A percentile compares a stretch with the other conserved stretches of the same genome.
phyloP scores from a whole-genome alignment of 2,797 vertebrate genomes.

The Chelon labrosus region DNA sequence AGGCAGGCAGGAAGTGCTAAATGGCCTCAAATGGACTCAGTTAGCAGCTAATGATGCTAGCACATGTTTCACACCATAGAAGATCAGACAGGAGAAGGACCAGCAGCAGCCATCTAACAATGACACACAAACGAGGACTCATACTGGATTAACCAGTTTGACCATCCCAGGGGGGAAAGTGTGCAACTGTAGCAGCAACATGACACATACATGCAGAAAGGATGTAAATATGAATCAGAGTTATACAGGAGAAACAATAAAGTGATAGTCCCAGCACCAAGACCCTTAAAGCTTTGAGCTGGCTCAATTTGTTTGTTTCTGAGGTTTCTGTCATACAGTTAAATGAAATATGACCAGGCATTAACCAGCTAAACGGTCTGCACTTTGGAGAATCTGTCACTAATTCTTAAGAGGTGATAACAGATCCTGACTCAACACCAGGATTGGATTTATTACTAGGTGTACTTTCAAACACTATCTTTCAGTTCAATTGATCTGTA shows the following conservation, averaged over 20 bases:
- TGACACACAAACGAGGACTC: background rate
- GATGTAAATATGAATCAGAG: background rate
- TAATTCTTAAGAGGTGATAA: background rate
- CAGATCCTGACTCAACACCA: background rate
- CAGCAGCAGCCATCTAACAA: slow-evolving; percentile 2
- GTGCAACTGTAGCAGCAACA: background rate
- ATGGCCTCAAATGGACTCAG: slow-evolving; percentile 75
- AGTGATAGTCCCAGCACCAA: background rate
- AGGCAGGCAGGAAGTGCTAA: slow-evolving; percentile 75
- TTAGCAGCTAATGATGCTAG: slow-evolving; percentile 67
- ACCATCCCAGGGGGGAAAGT: background rate
- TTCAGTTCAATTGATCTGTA: too few relatives aligned
- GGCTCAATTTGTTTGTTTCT: background rate
- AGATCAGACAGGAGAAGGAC: slow-evolving; percentile 27
- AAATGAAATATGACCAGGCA: background rate
- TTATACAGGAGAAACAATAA: background rate
- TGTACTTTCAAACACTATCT: too few relatives aligned
- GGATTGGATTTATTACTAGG: background rate
- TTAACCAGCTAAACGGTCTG: background rate
- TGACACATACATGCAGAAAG: background rate
- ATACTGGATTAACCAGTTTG: background rate
- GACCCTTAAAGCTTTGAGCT: background rate
- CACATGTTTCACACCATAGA: slow-evolving; percentile 61
- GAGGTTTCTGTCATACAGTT: background rate
- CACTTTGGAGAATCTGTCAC: background rate